These are phyloP conservation scores for Phyllotreta cruciferae DNA, from an alignment of 2,888 invertebrate genomes.

Conservation along the genomic window DNA sequence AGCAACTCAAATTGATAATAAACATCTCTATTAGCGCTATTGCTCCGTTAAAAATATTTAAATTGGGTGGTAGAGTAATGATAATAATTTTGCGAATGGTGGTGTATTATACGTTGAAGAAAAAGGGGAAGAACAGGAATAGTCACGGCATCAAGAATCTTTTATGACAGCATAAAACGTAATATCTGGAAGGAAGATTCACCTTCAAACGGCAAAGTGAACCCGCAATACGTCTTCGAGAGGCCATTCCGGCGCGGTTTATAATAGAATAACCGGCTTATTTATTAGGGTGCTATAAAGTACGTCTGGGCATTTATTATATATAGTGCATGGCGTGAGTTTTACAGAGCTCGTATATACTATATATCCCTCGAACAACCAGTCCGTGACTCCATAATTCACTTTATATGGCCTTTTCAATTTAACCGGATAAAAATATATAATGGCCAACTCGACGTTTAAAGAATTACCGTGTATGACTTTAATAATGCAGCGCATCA, in stretches of 20 bases:
- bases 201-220: constrained; percentile 44
- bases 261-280: constrained; percentile 60
- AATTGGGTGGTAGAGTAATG: no score
- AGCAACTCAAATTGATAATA: no score
- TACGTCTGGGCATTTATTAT: constrained; percentile 59
- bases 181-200: constrained; percentile 1
- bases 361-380: constrained; percentile 54
- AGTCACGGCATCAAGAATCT: no score
- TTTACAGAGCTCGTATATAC: constrained; percentile 55
- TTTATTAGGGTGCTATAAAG: constrained; percentile 59
- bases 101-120: no score
- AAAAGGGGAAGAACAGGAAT: no score
- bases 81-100: no score
- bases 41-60: no score
- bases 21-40: no score
- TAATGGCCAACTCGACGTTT: not conserved
- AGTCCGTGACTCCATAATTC: constrained; percentile 54
- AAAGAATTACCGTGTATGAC: no score
- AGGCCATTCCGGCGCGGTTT: constrained; percentile 54
- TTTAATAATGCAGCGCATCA: no score
- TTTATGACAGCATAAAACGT: no score
- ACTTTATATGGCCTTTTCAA: constrained; percentile 54
- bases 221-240: constrained; percentile 51
- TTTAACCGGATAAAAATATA: constrained; percentile 44
- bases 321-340: constrained; percentile 53